Evolutionary conservation across 2,113 vertebrate genomes (phyloP).

Genomic region (Calypte anna): DNA sequence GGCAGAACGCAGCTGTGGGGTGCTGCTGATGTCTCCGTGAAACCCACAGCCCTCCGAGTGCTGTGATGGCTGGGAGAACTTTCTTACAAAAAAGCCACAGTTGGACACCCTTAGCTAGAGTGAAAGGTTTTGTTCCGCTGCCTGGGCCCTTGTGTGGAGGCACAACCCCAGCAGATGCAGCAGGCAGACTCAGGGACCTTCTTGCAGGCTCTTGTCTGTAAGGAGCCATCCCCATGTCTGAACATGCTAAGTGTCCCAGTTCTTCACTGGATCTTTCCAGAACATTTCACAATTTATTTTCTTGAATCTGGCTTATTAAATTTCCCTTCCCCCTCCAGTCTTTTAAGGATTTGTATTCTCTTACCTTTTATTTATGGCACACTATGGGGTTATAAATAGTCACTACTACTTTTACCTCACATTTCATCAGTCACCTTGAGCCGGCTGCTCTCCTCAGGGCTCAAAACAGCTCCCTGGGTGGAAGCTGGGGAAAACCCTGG

Average conservation of each 20-base stretch:
- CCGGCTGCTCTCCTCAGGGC: neutral
- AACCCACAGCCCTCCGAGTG: accelerated
- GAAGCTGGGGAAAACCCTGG: neutral
- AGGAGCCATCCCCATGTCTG: accelerated
- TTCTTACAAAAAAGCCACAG: neutral
- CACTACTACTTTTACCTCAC: neutral
- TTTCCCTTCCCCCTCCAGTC: neutral
- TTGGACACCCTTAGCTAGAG: neutral
- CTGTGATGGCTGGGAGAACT: neutral
- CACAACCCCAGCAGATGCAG: neutral
- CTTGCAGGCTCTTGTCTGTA: neutral
- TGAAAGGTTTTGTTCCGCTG: neutral
- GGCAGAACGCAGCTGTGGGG: accelerated
- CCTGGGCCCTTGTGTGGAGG: neutral
- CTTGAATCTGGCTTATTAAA: neutral
- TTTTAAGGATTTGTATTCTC: neutral
- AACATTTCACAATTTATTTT: neutral
- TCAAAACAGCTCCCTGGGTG: neutral
- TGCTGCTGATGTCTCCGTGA: accelerated
- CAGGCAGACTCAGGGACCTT: neutral
- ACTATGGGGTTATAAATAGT: neutral
- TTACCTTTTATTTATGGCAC: neutral
- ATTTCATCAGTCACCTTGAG: neutral
- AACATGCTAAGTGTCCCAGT: neutral
- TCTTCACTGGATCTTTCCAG: neutral